Evolutionary conservation across 1,140 invertebrate genomes (phyloP), one percentile per base, ranked within the genome.

Genomic region (Gonatopus flavifemur): DNA sequence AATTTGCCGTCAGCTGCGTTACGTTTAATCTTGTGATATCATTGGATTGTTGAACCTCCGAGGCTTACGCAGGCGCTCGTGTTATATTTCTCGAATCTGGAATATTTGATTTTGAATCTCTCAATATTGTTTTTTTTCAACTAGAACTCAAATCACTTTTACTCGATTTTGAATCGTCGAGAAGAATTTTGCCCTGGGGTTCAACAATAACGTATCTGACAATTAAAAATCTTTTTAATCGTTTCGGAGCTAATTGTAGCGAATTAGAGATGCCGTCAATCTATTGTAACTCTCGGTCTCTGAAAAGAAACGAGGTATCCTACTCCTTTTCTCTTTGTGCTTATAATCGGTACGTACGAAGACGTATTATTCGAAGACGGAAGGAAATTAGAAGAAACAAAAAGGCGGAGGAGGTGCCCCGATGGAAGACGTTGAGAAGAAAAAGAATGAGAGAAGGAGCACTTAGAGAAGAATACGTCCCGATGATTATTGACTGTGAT

Each of bases 201-300:
- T n/a, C n/a, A n/a, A n/a, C n/a, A n/a, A n/a, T n/a, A n/a, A n/a
- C 59, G 61, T 65, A 56, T 59, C 52, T 52, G 56, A 72, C 69
- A 72, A 72, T 75, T 75, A 75, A 75, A n/a, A n/a, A 73, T 71
- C 60, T 63, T 74, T 72, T 73, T 75, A 75, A 75, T 73, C 72
- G 72, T 44, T 59, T 30, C 42, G 44, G 32, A 46, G 39, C 66
- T 75, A 75, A 75, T 75, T 66, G 70, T 53, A 52, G 49, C 61
- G 63, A 69, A 74, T 73, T 73, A 74, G 72, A 62, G 65, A 66
- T 64, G 55, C 62, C 55, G 57, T 64, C 54, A 48, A 57, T 60
- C 64, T 54, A 47, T 42, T 47, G 43, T 24, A 43, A 45, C 39
- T 42, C 38, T 40, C 28, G 52, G 55, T 57, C 62, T 39, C 58